These are phyloP conservation scores for Drosophila carrolli DNA, from an alignment of 1,140 invertebrate genomes.

Conservation along the genomic window DNA sequence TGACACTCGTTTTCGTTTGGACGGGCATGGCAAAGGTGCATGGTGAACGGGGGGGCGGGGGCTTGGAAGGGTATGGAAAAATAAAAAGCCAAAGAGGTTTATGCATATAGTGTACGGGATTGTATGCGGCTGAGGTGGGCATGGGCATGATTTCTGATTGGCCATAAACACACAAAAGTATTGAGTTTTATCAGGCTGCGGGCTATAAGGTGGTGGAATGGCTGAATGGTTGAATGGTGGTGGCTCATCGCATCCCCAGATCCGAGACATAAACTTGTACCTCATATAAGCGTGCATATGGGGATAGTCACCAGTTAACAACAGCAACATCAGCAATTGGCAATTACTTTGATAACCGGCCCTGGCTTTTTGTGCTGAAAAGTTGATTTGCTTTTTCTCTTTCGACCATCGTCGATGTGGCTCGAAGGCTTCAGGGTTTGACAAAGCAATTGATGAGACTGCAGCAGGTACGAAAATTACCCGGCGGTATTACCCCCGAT, in stretches of 20 bases:
- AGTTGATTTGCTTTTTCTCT: slow-evolving; percentile 58
- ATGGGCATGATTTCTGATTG: slow-evolving; percentile 81
- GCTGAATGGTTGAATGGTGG: slow-evolving; percentile 18
- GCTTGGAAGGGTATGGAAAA: not conserved
- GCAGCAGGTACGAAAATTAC: slow-evolving; percentile 24
- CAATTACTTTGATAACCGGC: slow-evolving; percentile 77
- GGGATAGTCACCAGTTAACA: too few species aligned
- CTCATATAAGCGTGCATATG: slow-evolving; percentile 21
- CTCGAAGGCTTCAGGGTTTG: slow-evolving; percentile 65
- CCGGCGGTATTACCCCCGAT: slow-evolving; percentile 3
- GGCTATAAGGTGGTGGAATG: slow-evolving; percentile 52
- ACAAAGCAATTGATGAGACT: slow-evolving; percentile 77
- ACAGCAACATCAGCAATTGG: slow-evolving; percentile 38
- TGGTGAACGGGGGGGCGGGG: slow-evolving; percentile 14
- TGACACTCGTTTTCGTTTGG: slow-evolving; percentile 70
- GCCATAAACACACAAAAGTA: slow-evolving; percentile 81
- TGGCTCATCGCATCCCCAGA: slow-evolving; percentile 5
- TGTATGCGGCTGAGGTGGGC: slow-evolving; percentile 58
- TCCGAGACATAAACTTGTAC: slow-evolving; percentile 36
- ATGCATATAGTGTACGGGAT: slow-evolving; percentile 53
- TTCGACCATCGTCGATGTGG: slow-evolving; percentile 18
- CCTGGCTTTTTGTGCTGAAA: slow-evolving; percentile 55
- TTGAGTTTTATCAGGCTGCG: slow-evolving; percentile 79
- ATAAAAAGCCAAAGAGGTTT: slow-evolving; percentile 48
- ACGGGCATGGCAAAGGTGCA: too few species aligned